Conservation (phyloP, 2,797 vertebrate genomes). For the Rhinogobio ventralis region DNA sequence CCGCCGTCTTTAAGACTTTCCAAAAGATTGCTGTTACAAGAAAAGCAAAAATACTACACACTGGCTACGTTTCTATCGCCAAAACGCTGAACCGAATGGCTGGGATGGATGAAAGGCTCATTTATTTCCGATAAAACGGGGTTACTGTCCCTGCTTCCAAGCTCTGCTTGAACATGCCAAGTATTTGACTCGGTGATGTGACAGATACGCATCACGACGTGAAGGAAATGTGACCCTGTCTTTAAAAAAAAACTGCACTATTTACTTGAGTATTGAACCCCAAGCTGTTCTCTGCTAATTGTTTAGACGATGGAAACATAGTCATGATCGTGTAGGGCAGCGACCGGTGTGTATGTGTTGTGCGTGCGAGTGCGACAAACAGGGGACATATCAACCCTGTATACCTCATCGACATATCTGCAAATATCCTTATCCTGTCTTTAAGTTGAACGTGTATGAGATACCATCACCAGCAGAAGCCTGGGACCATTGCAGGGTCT, state of each 20-base stretch:
- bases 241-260: constrained; percentile 36
- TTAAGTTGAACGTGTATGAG: constrained; percentile 74
- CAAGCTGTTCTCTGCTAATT: not conserved
- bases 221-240: not conserved
- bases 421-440: constrained; percentile 79
- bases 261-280: constrained; percentile 16
- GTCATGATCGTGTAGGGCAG: constrained; percentile 43
- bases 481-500: constrained; percentile 79
- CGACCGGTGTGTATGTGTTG: constrained; percentile 47
- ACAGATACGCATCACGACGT: not conserved
- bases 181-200: constrained; percentile 22
- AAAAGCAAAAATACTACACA: constrained; percentile 50
- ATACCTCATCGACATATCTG: constrained; percentile 86
- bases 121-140: not conserved
- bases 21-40: constrained; percentile 51
- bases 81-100: not conserved
- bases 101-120: not conserved
- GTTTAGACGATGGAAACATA: constrained; percentile 23
- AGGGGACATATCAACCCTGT: constrained; percentile 72
- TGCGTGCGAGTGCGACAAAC: constrained; percentile 73
- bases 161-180: constrained; percentile 37
- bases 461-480: constrained; percentile 81
- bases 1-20: constrained; percentile 49
- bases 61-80: constrained; percentile 3
- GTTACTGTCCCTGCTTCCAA: constrained; percentile 20